Conservation (phyloP, 1,140 invertebrate species). For the Cherax destructor region DNA sequence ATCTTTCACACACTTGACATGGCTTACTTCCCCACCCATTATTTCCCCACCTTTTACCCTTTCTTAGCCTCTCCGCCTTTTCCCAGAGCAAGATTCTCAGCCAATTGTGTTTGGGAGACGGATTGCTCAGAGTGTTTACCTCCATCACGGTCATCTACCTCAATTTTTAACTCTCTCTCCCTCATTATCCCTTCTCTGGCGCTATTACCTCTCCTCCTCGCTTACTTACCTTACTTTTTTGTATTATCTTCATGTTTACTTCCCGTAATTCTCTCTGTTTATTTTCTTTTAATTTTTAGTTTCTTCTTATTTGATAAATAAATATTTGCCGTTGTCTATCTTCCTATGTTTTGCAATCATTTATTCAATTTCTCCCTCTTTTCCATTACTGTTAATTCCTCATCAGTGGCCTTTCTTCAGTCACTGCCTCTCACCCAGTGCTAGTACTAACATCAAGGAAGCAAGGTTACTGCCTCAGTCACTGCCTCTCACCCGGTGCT, state of each 20-base stretch:
- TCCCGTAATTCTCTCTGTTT: no score
- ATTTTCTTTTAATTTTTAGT: no score
- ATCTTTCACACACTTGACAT: constrained; percentile 24
- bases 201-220: neutral
- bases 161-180: neutral
- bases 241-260: no score
- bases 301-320: no score
- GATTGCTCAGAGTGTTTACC: neutral
- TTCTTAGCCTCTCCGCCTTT: neutral
- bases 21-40: neutral
- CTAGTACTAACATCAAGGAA: no score
- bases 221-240: neutral
- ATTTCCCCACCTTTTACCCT: neutral
- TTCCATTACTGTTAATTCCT: neutral
- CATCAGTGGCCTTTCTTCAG: neutral
- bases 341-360: neutral
- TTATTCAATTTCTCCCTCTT: neutral
- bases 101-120: neutral
- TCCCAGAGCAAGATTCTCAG: neutral
- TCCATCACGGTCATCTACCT: neutral
- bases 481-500: no score
- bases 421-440: neutral
- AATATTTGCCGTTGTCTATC: no score
- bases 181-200: neutral
- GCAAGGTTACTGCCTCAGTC: no score